A percentile compares a stretch with the other conserved stretches of the same genome.
Conservation (phyloP, 2,113 vertebrate genomes). For the Corythornis madagascariensis region DNA sequence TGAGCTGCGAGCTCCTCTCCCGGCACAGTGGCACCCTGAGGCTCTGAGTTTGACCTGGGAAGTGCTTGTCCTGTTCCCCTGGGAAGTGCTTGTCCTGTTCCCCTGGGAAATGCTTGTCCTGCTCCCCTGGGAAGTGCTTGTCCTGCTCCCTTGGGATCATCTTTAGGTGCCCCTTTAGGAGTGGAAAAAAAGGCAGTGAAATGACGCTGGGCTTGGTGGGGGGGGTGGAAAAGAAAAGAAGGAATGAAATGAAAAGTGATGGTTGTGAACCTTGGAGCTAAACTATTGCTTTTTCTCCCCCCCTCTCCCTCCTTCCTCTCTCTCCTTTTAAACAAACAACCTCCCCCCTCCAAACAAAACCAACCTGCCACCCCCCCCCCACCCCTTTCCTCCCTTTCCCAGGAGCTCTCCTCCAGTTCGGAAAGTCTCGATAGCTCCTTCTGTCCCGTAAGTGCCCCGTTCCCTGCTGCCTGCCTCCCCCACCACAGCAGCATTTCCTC, state of each 20-base stretch:
- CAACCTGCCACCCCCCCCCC: background rate
- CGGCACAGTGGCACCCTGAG: no score
- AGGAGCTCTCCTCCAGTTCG: slow-evolving; percentile 89
- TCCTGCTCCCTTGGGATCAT: no score
- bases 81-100: accelerated
- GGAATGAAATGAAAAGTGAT: background rate
- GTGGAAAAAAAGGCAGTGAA: background rate
- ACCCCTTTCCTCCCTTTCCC: slow-evolving; percentile 74
- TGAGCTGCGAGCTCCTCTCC: background rate
- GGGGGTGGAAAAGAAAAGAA: no score
- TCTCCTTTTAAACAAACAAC: slow-evolving; percentile 10
- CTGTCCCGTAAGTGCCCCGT: slow-evolving; percentile 87
- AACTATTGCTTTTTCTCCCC: slow-evolving; percentile 78
- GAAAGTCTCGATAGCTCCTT: slow-evolving; percentile 87
- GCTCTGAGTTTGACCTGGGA: accelerated
- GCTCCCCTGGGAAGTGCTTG: accelerated
- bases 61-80: accelerated
- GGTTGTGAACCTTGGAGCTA: slow-evolving; percentile 47
- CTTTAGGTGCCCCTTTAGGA: background rate
- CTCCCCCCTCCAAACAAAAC: no score
- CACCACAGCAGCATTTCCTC: slow-evolving; percentile 78
- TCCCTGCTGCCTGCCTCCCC: slow-evolving; percentile 59
- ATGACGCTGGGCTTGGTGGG: background rate
- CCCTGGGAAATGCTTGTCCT: no score
- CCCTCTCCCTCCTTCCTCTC: slow-evolving; percentile 29